Conservation (phyloP, 2,888 invertebrate species). For the Synergus laeviventris region DNA sequence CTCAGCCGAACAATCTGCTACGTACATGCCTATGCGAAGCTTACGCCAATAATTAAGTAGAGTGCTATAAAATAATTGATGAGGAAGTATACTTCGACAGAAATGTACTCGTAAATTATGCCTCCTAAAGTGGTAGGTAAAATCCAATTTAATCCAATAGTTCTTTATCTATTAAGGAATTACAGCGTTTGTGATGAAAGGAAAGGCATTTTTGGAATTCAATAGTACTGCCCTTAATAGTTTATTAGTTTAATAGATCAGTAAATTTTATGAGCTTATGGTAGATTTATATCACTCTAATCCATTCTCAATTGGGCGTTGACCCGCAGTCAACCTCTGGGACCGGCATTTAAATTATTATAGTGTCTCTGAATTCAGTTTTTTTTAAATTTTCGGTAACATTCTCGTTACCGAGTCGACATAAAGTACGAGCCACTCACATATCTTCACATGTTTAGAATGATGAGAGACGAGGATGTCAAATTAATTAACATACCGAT, state of each 20-base stretch:
- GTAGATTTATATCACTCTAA: slow-evolving; percentile 10
- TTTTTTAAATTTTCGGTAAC: background rate
- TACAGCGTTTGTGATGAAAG: background rate
- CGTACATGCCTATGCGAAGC: background rate
- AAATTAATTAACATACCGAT: slow-evolving; percentile 16
- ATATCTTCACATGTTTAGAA: background rate
- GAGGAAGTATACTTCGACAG: slow-evolving; percentile 4
- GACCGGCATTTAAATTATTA: background rate
- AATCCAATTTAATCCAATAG: no score
- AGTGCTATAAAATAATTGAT: background rate
- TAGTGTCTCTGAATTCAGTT: background rate
- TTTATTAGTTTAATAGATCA: no score
- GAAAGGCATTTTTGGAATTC: background rate
- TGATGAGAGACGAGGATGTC: slow-evolving; percentile 1
- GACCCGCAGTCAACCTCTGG: slow-evolving; percentile 1
- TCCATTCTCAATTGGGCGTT: slow-evolving; percentile 30
- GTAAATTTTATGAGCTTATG: background rate
- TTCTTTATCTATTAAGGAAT: background rate
- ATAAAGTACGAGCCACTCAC: background rate
- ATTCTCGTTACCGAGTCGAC: background rate
- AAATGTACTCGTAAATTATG: background rate
- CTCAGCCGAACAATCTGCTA: background rate
- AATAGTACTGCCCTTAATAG: no score
- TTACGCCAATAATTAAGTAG: background rate
- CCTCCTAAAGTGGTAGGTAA: background rate